These are phyloP conservation scores for Drosophila sproati DNA, from an alignment of 1,140 invertebrate species.

Conservation along the genomic window DNA sequence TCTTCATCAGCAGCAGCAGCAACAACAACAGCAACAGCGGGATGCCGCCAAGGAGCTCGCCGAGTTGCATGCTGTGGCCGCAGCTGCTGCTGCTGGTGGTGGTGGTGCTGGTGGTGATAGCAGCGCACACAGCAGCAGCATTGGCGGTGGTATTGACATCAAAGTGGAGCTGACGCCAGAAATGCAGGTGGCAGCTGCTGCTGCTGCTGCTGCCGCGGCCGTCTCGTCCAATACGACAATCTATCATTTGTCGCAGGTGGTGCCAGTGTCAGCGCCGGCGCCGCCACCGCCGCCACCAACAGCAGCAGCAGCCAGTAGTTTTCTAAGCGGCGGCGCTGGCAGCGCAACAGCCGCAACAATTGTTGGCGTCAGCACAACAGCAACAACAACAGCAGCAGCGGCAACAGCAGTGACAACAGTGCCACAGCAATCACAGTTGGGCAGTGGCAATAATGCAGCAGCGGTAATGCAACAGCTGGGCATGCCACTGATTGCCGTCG, in stretches of 20 bases:
- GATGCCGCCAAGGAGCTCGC: slow-evolving; percentile 63
- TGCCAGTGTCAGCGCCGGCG: slow-evolving; percentile 34
- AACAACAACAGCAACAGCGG: slow-evolving; percentile 55
- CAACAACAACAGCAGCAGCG: neutral
- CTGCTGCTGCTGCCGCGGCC: slow-evolving; percentile 48
- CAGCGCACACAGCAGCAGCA: slow-evolving; percentile 47
- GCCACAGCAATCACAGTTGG: slow-evolving; percentile 1
- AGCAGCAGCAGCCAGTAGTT: slow-evolving; percentile 22
- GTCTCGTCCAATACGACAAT: slow-evolving; percentile 57
- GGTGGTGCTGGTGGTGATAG: slow-evolving; percentile 25
- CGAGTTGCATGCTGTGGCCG: slow-evolving; percentile 64
- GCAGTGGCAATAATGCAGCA: slow-evolving; percentile 32
- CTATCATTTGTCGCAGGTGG: slow-evolving; percentile 68
- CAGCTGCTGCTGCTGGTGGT: slow-evolving; percentile 23
- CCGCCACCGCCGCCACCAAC: slow-evolving; percentile 55
- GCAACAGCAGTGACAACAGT: neutral
- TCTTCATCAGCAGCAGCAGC: slow-evolving; percentile 42
- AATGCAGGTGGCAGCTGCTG: slow-evolving; percentile 63
- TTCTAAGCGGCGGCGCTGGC: slow-evolving; percentile 49
- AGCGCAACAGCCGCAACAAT: slow-evolving; percentile 41
- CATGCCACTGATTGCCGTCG: slow-evolving; percentile 49
- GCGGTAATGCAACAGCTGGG: slow-evolving; percentile 45
- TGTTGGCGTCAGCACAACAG: slow-evolving; percentile 55
- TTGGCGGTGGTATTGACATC: slow-evolving; percentile 56
- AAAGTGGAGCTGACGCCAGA: slow-evolving; percentile 68